These are phyloP conservation scores for Tympanoctomys barrerae DNA, from an alignment of 2,797 vertebrate genomes.

Conservation along the genomic window DNA sequence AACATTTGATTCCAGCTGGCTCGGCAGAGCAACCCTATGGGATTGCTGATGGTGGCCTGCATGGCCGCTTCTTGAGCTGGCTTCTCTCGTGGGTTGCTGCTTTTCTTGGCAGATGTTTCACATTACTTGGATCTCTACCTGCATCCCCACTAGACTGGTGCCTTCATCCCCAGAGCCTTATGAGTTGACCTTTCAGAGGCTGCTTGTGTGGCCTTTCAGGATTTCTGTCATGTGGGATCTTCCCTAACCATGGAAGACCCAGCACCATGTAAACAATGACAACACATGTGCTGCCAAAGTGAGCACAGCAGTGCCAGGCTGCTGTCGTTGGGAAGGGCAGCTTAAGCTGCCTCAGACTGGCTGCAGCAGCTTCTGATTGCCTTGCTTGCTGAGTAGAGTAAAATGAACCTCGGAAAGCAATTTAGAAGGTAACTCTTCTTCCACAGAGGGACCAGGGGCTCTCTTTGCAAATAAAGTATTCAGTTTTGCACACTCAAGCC, in stretches of 20 bases:
- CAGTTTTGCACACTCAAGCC: neutral
- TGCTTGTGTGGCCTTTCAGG: neutral
- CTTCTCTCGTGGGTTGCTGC: neutral
- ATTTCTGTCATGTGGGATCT: neutral
- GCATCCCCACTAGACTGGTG: neutral
- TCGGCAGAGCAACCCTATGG: neutral
- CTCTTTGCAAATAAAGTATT: neutral
- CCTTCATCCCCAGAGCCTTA: neutral
- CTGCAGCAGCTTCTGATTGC: neutral
- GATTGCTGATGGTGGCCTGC: neutral
- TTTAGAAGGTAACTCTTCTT: neutral
- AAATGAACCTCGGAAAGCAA: neutral
- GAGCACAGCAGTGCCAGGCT: too few species aligned
- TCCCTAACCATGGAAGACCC: neutral
- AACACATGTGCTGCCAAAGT: too few species aligned
- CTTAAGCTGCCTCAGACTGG: neutral
- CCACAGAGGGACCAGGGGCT: neutral
- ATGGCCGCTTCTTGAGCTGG: neutral
- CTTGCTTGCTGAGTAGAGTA: neutral
- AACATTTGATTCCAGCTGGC: neutral
- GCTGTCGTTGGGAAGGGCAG: neutral
- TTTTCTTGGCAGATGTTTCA: neutral
- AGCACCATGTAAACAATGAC: neutral
- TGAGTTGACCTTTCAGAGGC: neutral
- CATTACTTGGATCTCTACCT: neutral